Conservation (phyloP, 2,797 vertebrate species). For the Protonibea diacanthus region DNA sequence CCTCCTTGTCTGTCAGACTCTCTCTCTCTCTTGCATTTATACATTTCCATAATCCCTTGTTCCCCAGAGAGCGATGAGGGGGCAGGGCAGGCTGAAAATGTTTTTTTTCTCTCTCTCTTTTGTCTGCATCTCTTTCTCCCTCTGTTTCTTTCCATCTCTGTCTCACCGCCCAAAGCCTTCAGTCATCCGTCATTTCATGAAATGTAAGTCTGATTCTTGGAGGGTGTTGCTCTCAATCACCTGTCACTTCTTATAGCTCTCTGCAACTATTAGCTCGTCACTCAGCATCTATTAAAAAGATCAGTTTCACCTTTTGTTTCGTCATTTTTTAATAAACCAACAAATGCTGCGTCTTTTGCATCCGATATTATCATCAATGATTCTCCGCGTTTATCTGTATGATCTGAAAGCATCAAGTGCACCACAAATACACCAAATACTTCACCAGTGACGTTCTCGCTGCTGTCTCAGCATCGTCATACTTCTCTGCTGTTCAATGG, state of each 20-base stretch:
- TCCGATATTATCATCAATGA: background rate
- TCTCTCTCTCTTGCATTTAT: constrained; percentile 66
- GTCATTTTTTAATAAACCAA: too few species aligned
- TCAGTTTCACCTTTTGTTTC: constrained; percentile 11
- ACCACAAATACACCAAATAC: background rate
- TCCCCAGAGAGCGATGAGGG: constrained; percentile 78
- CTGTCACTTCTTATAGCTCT: constrained; percentile 42
- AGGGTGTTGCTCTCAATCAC: constrained; percentile 50
- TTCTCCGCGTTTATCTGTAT: background rate
- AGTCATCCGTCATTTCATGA: constrained; percentile 53
- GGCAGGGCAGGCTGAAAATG: constrained; percentile 80
- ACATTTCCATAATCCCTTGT: constrained; percentile 80
- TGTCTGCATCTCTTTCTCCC: constrained; percentile 50
- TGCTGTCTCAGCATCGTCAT: background rate
- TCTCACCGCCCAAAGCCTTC: constrained; percentile 35
- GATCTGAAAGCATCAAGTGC: background rate
- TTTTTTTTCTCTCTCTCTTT: constrained; percentile 55
- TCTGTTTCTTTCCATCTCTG: constrained; percentile 21
- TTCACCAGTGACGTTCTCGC: background rate
- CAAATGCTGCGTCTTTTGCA: background rate
- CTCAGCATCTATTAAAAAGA: constrained; percentile 15
- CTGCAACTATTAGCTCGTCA: constrained; percentile 9
- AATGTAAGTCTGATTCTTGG: constrained; percentile 45
- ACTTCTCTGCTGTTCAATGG: background rate
- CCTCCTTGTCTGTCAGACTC: constrained; percentile 52